Base-by-base conservation (phyloP, 2,797 vertebrate genomes). In the Melanotaenia trifasciata region DNA sequence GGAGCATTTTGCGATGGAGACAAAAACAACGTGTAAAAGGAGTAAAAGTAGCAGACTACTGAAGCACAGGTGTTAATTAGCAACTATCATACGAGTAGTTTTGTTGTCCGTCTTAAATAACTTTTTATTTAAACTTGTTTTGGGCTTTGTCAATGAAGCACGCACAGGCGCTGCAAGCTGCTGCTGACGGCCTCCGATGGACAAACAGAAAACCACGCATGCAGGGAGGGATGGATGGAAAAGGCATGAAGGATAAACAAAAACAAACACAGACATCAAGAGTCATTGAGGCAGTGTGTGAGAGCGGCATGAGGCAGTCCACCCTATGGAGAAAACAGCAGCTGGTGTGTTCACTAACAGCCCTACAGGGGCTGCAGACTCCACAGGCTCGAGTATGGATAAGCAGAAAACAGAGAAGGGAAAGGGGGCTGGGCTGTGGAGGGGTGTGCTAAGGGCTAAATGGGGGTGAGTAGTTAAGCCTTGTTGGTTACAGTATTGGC, bases 261-360 rank as follows among this genome's bases (percentile, higher is more conserved):
- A 92, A 89, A 91, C 85, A 92, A 90, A 91, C 89, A 91, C 79
- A 93, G 92, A 92, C 89, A 92, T 92, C 90, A 89, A 84, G 86
- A 90, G 86, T 85, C 88, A 89, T 28, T 87, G 90, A 90, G 82
- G 88, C 78, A 71, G 81, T 79, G 81, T 85, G 89, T 20, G 70
- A 82, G 81, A 89, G 84, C 86, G 80, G 79, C 73, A 75, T 89
- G 89, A 89, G 84, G 86, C 80, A 47, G 86, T 77, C 85, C 85
- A 87, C 87, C 90, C 90, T 78, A 81, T 84, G 80, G 87, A 91
- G 92, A 76, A 80, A 84, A 76, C 86, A 90, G 86, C 91, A 91
- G 90, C 88, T 86, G 91, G 85, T 91, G 88, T 88, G 90, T 87
- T 79, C 62, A 84, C 84, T 84, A 89, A 91, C 90, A 90, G 88